A percentile compares a stretch with the other conserved stretches of the same genome.
phyloP scores from a whole-genome alignment of 1,140 invertebrate genomes.

The Drosophila neocordata region DNA sequence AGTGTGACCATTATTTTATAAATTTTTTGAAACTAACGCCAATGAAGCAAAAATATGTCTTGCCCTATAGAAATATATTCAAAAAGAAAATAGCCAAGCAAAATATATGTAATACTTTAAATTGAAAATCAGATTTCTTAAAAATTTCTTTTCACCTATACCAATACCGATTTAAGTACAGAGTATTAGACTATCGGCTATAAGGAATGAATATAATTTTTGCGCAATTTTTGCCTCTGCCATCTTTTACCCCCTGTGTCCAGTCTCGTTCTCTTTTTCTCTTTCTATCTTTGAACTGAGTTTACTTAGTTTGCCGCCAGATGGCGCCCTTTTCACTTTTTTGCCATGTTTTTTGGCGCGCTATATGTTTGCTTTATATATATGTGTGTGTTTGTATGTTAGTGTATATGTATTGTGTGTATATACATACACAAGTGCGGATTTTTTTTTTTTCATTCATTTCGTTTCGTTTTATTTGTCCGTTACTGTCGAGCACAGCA shows the following conservation, averaged over 20 bases:
- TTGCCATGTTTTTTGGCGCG: slow-evolving; percentile 43
- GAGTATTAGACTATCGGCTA: slow-evolving; percentile 14
- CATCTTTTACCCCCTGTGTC: background rate
- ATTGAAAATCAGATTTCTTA: too few species aligned
- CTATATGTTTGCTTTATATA: slow-evolving; percentile 26
- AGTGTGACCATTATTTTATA: too few species aligned
- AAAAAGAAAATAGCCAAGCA: too few species aligned
- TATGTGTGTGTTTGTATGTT: slow-evolving; percentile 30
- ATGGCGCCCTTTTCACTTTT: slow-evolving; percentile 53
- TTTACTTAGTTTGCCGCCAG: slow-evolving; percentile 56
- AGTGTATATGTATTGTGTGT: slow-evolving; percentile 25
- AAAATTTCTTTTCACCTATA: background rate
- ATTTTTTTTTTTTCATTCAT: slow-evolving; percentile 69
- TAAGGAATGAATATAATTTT: slow-evolving; percentile 13
- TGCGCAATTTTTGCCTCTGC: slow-evolving; percentile 39
- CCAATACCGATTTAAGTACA: background rate
- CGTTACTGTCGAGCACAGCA: slow-evolving; percentile 63
- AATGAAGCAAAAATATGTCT: too few species aligned
- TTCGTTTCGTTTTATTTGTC: slow-evolving; percentile 49
- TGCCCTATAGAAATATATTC: too few species aligned
- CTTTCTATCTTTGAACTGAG: slow-evolving; percentile 11
- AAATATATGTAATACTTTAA: too few species aligned
- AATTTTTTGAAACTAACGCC: too few species aligned
- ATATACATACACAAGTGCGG: slow-evolving; percentile 28
- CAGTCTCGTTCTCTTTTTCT: background rate